Conservation (phyloP, 2,888 invertebrate species). For the Cerceris ruficornis region DNA sequence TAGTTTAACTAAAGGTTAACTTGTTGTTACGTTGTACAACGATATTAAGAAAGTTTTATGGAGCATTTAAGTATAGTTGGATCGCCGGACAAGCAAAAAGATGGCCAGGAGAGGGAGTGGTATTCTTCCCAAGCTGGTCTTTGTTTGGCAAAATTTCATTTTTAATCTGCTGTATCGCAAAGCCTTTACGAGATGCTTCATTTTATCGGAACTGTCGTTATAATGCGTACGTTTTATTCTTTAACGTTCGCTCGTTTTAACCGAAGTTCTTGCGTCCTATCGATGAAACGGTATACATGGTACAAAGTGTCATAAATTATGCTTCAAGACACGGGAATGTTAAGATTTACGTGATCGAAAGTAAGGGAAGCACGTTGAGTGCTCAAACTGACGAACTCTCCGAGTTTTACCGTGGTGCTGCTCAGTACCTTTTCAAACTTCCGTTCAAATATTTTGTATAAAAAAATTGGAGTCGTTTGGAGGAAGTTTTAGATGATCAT, state of each 20-base stretch:
- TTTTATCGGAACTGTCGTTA: slow-evolving; percentile 12
- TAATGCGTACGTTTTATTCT: slow-evolving; percentile 10
- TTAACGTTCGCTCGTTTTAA: slow-evolving; percentile 27
- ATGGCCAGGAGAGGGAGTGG: too few relatives aligned
- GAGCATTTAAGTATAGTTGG: too few relatives aligned
- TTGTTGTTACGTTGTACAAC: too few relatives aligned
- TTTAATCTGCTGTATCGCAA: slow-evolving; percentile 5
- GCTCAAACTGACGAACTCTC: neutral
- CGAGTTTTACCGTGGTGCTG: neutral
- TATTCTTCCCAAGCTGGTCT: too few relatives aligned
- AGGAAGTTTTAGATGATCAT: slow-evolving; percentile 1
- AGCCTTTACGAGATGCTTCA: slow-evolving; percentile 17
- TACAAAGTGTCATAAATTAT: slow-evolving; percentile 26
- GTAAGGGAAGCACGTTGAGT: neutral
- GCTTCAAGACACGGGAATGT: slow-evolving; percentile 17
- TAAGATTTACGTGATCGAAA: neutral
- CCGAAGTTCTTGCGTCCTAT: slow-evolving; percentile 27
- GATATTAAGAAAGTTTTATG: too few relatives aligned
- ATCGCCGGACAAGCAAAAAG: neutral
- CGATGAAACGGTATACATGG: slow-evolving; percentile 4
- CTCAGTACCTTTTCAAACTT: slow-evolving; percentile 8
- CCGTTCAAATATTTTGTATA: slow-evolving; percentile 6
- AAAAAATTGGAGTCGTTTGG: slow-evolving; percentile 8
- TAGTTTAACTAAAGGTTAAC: neutral
- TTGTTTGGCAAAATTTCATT: slow-evolving; percentile 12